phyloP scores from a whole-genome alignment of 2,113 vertebrate species.

The Trichechus manatus region DNA sequence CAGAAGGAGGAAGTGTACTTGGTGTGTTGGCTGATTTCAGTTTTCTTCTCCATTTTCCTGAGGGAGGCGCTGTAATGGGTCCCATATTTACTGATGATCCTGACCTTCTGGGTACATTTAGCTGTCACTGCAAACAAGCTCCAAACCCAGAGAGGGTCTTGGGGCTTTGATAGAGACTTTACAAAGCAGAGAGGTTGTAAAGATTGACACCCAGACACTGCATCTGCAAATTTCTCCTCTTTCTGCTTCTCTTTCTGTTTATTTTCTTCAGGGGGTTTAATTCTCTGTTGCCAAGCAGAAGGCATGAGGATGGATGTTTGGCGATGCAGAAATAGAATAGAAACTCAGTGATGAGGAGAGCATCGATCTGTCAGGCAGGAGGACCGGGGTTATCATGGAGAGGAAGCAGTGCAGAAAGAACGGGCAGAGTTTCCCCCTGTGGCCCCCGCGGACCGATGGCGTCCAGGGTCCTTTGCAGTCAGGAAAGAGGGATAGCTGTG shows the following conservation, averaged over 20 bases:
- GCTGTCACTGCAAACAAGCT: neutral
- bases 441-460: neutral
- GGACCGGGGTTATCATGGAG: neutral
- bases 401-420: neutral
- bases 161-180: neutral
- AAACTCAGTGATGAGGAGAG: neutral
- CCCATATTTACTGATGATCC: neutral
- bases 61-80: neutral
- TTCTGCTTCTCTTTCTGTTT: neutral
- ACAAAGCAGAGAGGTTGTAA: neutral
- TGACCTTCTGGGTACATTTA: neutral
- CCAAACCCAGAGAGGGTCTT: neutral
- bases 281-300: neutral
- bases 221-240: neutral
- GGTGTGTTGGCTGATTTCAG: neutral
- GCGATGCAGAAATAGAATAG: neutral
- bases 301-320: neutral
- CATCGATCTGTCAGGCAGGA: rapidly evolving
- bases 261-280: neutral
- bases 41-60: neutral
- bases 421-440: neutral
- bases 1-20: neutral
- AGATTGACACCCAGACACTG: neutral
- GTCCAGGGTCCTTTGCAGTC: neutral
- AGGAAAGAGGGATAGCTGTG: neutral